Percentiles rank a stretch among this genome's conserved stretches.
Conservation (phyloP, 23 tunicate species). For the Ciona savignyi region DNA sequence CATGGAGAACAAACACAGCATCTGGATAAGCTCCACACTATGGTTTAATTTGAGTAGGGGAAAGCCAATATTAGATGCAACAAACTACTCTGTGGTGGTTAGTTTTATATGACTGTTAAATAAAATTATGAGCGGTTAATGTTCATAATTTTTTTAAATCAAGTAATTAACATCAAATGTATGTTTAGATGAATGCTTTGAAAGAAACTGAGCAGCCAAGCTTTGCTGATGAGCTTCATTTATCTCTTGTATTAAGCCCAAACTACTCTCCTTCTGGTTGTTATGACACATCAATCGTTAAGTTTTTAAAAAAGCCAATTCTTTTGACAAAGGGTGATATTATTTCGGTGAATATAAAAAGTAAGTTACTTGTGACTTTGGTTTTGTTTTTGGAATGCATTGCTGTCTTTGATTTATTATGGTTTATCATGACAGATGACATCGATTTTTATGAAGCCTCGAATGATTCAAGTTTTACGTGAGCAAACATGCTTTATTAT, state of each 20-base stretch:
- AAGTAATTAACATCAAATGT: neutral
- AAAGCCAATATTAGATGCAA: neutral
- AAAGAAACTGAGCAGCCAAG: neutral
- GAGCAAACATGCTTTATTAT: neutral
- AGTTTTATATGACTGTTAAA: neutral
- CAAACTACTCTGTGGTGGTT: neutral
- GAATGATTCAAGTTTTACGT: constrained; percentile 13
- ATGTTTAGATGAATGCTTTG: neutral
- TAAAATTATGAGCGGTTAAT: too few species aligned
- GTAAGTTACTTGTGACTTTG: too few species aligned
- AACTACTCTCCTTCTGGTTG: constrained; percentile 38
- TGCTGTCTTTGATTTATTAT: too few species aligned
- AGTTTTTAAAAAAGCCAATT: constrained; percentile 18
- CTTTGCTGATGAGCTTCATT: constrained; percentile 48
- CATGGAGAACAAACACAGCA: neutral
- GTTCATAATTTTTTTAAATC: neutral
- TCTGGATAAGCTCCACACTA: neutral
- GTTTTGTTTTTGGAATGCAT: too few species aligned
- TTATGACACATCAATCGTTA: constrained; percentile 55
- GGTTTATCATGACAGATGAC: constrained; percentile 12
- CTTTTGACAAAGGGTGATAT: constrained; percentile 52
- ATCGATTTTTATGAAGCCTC: constrained; percentile 40
- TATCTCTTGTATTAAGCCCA: constrained; percentile 49
- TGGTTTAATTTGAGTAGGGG: neutral
- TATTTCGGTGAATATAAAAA: constrained; percentile 35